phyloP scores from a whole-genome alignment of 2,888 invertebrate species.

The Drosophila monieri region DNA sequence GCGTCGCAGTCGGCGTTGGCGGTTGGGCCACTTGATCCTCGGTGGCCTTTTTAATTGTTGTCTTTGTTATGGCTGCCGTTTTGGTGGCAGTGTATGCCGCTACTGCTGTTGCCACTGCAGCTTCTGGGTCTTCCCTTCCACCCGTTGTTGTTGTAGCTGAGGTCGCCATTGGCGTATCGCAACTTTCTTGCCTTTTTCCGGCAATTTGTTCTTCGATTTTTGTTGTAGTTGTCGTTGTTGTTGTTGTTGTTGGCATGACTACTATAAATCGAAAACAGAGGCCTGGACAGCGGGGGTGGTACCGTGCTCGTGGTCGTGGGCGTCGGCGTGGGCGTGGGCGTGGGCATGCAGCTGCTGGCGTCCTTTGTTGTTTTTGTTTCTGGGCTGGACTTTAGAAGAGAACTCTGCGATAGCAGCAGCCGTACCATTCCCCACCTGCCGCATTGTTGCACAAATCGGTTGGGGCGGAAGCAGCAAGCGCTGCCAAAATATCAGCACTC shows the following conservation, averaged over 20 bases:
- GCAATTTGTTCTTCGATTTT: conserved; percentile 51
- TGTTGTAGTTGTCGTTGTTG: conserved; percentile 61
- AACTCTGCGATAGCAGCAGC: conserved; percentile 11
- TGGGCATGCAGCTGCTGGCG: conserved; percentile 53
- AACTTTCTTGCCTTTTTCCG: conserved; percentile 38
- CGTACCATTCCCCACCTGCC: conserved; percentile 56
- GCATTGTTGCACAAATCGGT: conserved; percentile 60
- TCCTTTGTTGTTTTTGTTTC: conserved; percentile 50
- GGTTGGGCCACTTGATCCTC: conserved; percentile 6
- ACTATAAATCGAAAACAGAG: conserved; percentile 52
- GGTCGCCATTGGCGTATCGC: conserved; percentile 35
- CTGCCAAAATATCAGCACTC: conserved; percentile 38
- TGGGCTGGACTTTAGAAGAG: conserved; percentile 11
- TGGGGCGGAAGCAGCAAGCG: conserved; percentile 4
- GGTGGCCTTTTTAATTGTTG: conserved; percentile 11
- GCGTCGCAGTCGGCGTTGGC: conserved; percentile 53
- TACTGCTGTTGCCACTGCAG: conserved; percentile 9
- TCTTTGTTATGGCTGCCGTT: conserved; percentile 21
- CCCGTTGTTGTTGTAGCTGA: conserved; percentile 9
- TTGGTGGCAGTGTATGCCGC: conserved; percentile 13
- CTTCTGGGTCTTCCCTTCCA: conserved; percentile 16
- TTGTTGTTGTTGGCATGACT: conserved; percentile 68
- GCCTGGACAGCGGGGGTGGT: conserved; percentile 31
- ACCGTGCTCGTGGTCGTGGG: conserved; percentile 36
- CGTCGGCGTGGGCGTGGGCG: conserved; percentile 27